phyloP scores from a whole-genome alignment of 2,797 vertebrate species.

The Uromys caudimaculatus region DNA sequence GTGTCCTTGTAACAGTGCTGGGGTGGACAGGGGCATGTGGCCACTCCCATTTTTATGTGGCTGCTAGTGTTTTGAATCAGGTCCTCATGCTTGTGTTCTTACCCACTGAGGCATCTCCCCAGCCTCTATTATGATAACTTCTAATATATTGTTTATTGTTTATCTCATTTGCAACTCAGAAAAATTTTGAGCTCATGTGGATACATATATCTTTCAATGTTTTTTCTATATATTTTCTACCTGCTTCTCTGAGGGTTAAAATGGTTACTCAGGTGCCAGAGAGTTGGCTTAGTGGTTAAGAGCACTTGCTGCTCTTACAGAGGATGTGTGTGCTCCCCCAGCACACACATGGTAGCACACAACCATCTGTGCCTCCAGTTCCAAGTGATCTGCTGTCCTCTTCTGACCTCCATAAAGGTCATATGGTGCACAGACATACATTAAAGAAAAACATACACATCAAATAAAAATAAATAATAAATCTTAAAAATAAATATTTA shows the following conservation, averaged over 20 bases:
- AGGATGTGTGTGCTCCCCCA: not conserved
- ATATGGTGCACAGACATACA: too few species aligned
- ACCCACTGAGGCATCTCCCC: not conserved
- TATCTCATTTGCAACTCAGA: not conserved
- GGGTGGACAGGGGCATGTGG: not conserved
- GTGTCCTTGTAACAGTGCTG: not conserved
- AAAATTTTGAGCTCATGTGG: constrained; percentile 8
- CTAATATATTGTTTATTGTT: not conserved
- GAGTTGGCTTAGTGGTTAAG: not conserved
- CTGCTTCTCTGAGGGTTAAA: not conserved
- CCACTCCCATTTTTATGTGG: not conserved
- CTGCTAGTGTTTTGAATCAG: not conserved
- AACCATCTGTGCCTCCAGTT: not conserved
- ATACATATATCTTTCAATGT: not conserved
- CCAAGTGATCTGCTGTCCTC: not conserved
- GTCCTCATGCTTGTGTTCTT: not conserved
- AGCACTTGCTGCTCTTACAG: not conserved
- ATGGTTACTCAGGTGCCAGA: not conserved
- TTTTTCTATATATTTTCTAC: not conserved
- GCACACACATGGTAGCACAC: too few species aligned
- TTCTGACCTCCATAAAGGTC: not conserved
- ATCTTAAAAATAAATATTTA: not conserved
- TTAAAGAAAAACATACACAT: not conserved
- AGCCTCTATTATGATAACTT: not conserved
- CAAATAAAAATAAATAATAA: not conserved